Conservation (phyloP, 23 tunicate species). For the Phallusia fumigata region DNA sequence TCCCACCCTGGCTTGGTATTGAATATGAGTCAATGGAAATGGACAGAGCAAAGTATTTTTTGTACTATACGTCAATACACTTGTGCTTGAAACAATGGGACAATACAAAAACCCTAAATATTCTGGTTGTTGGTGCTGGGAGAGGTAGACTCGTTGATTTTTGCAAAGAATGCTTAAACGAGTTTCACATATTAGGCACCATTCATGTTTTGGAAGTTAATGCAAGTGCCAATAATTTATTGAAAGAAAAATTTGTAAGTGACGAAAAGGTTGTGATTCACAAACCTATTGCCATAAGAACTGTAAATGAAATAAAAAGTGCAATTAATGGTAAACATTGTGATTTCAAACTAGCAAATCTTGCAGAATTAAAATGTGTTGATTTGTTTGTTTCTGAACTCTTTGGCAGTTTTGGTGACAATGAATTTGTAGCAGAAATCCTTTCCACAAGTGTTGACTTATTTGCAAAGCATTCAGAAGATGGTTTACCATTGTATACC, state of each 20-base stretch:
- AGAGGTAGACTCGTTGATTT: constrained; percentile 83
- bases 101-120: background rate
- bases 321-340: background rate
- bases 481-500: background rate
- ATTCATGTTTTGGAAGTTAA: constrained; percentile 72
- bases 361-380: constrained; percentile 26
- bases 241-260: constrained; percentile 34
- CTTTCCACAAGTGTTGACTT: constrained; percentile 21
- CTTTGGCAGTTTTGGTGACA: constrained; percentile 85
- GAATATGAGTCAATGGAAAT: constrained; percentile 86
- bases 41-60: constrained; percentile 77
- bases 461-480: constrained; percentile 26
- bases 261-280: constrained; percentile 29
- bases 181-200: constrained; percentile 17
- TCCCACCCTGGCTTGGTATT: constrained; percentile 52
- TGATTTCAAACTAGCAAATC: background rate
- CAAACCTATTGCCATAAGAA: constrained; percentile 39
- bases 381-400: constrained; percentile 69
- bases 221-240: constrained; percentile 12
- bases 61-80: constrained; percentile 70
- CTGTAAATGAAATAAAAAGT: constrained; percentile 30
- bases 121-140: constrained; percentile 79
- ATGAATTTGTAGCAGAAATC: constrained; percentile 77
- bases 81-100: constrained; percentile 19
- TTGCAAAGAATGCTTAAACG: constrained; percentile 43